Evolutionary conservation across 2,113 vertebrate species (phyloP).

Genomic region (Hippocampus guttulatus): DNA sequence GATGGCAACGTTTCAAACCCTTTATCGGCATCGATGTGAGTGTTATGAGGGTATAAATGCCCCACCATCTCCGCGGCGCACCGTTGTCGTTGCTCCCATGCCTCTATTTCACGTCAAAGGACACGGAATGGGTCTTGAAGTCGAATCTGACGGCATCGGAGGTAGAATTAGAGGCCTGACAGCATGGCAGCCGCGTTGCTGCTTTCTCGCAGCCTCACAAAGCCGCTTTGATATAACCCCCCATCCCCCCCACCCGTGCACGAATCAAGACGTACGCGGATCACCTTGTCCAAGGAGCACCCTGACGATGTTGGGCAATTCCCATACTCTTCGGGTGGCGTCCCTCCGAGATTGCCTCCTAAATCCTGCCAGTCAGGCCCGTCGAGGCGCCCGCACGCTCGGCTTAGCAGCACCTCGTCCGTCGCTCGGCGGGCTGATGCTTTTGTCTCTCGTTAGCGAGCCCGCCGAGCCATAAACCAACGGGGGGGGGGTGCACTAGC

Average conservation of each 20-base stretch:
- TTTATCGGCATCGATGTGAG: not conserved
- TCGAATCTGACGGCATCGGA: not conserved
- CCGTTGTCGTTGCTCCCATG: not conserved
- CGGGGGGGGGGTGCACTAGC: slow-evolving; percentile 27
- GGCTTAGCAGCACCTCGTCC: slow-evolving; percentile 25
- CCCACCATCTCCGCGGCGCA: not conserved
- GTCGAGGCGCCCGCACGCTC: slow-evolving; percentile 46
- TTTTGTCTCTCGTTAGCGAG: slow-evolving; percentile 48
- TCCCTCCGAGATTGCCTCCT: slow-evolving; percentile 8
- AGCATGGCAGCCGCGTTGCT: not conserved
- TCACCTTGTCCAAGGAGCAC: not conserved
- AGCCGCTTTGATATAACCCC: not conserved
- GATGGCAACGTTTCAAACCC: too few relatives aligned
- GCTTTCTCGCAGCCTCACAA: not conserved
- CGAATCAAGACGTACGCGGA: not conserved
- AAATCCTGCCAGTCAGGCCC: slow-evolving; percentile 35
- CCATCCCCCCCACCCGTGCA: not conserved
- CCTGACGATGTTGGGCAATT: not conserved
- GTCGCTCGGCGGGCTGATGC: slow-evolving; percentile 39
- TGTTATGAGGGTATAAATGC: not conserved
- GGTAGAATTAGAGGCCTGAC: too few relatives aligned
- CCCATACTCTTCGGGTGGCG: not conserved
- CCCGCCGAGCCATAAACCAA: slow-evolving; percentile 55
- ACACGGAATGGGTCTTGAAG: not conserved
- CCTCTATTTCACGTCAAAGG: not conserved